Percentiles rank a stretch among this genome's conserved stretches.
These are phyloP conservation scores for Orthosia cruda DNA, from an alignment of 2,888 invertebrate species.

Conservation along the genomic window DNA sequence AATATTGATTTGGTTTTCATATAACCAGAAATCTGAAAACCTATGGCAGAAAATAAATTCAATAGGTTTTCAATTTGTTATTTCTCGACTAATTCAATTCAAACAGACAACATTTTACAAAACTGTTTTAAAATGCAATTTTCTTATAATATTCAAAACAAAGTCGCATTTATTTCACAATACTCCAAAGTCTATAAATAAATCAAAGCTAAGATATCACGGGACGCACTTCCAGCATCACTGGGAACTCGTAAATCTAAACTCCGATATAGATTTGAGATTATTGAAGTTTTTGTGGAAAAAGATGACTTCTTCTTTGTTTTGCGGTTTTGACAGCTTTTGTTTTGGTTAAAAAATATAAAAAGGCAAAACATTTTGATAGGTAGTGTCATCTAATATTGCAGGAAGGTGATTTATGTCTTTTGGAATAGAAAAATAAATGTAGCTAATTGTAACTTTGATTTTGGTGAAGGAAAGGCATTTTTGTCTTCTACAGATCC, in stretches of 20 bases:
- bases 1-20: no score
- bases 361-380: conserved; percentile 30
- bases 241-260: conserved; percentile 74
- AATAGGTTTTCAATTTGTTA: no score
- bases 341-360: conserved; percentile 9
- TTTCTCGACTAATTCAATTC: no score
- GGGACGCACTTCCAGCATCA: conserved; percentile 65
- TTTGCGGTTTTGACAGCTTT: conserved; percentile 35
- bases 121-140: neutral
- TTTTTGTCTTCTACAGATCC: neutral
- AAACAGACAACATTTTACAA: no score
- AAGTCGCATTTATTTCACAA: conserved; percentile 3
- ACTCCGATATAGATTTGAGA: conserved; percentile 60
- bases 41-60: no score
- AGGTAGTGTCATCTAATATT: conserved; percentile 13
- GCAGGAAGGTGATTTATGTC: conserved; percentile 14
- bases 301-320: conserved; percentile 1
- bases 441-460: no score
- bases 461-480: neutral
- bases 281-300: conserved; percentile 58
- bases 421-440: neutral
- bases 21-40: no score
- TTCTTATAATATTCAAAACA: neutral
- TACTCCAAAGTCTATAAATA: conserved; percentile 40
- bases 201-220: conserved; percentile 54